phyloP scores from a whole-genome alignment of 1,140 invertebrate genomes.

The Mizuhopecten yessoensis region DNA sequence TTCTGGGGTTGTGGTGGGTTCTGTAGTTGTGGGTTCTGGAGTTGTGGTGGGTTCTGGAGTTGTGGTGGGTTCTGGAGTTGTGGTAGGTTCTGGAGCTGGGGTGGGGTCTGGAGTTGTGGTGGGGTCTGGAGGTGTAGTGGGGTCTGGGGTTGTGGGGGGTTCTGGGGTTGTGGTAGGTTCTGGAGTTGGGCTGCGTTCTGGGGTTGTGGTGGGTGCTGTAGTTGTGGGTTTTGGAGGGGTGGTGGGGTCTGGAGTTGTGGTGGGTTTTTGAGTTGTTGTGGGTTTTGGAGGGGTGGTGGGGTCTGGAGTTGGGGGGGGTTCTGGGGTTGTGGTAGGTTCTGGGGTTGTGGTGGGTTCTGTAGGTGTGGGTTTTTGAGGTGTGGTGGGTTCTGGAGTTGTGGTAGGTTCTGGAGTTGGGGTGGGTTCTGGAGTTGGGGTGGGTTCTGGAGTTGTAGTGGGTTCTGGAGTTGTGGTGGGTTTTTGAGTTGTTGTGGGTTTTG shows the following conservation, averaged over 20 bases:
- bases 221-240: slow-evolving; percentile 35
- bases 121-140: slow-evolving; percentile 40
- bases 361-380: background rate
- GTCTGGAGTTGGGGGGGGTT: slow-evolving; percentile 29
- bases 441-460: slow-evolving; percentile 36
- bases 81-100: background rate
- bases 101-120: slow-evolving; percentile 39
- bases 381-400: background rate
- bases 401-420: background rate
- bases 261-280: slow-evolving; percentile 16
- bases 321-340: background rate
- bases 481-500: background rate
- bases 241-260: slow-evolving; percentile 43
- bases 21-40: slow-evolving; percentile 3
- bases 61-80: slow-evolving; percentile 13
- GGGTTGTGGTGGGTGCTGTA: slow-evolving; percentile 31
- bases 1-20: slow-evolving; percentile 15
- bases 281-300: slow-evolving; percentile 39
- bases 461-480: background rate
- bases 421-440: slow-evolving; percentile 27
- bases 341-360: background rate
- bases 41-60: background rate
- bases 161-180: slow-evolving; percentile 36
- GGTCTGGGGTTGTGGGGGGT: slow-evolving; percentile 13
- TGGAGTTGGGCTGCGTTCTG: slow-evolving; percentile 47